Evolutionary conservation across 2,888 invertebrate genomes (phyloP).

Genomic region (Coenonympha glycerion): DNA sequence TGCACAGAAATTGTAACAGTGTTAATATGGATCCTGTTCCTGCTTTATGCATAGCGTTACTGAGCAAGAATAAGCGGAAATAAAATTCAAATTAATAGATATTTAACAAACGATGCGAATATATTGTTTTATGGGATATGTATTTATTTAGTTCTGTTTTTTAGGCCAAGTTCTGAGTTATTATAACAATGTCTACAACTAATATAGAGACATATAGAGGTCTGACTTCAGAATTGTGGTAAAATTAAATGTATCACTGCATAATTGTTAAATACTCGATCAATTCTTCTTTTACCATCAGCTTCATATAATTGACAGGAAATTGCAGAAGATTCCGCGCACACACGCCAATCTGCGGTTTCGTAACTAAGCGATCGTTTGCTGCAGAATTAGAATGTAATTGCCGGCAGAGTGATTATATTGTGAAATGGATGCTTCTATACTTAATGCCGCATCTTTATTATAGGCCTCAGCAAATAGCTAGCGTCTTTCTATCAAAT

Average conservation of each 20-base stretch:
- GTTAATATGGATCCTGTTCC: too few relatives aligned
- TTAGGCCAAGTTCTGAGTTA: too few relatives aligned
- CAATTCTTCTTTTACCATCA: too few relatives aligned
- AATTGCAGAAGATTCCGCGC: slow-evolving; percentile 12
- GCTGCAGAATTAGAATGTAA: slow-evolving; percentile 22
- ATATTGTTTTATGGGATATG: background rate
- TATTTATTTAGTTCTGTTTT: too few relatives aligned
- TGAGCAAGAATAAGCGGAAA: background rate
- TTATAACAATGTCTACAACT: too few relatives aligned
- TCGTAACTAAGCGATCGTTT: slow-evolving; percentile 21
- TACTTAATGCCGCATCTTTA: background rate
- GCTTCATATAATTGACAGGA: slow-evolving; percentile 5
- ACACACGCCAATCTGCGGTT: slow-evolving; percentile 20
- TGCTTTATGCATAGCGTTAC: background rate
- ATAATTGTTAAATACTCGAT: too few relatives aligned
- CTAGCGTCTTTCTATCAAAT: background rate
- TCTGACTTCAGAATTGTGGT: too few relatives aligned
- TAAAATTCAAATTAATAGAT: background rate
- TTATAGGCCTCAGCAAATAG: background rate
- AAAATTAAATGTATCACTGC: too few relatives aligned
- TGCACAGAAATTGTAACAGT: too few relatives aligned
- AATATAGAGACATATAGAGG: too few relatives aligned
- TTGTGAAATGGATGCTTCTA: slow-evolving; percentile 5
- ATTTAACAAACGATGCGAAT: background rate
- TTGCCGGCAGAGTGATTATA: slow-evolving; percentile 17